Base-by-base conservation (phyloP, 1,140 invertebrate species). In the Conopomorpha cramerella region DNA sequence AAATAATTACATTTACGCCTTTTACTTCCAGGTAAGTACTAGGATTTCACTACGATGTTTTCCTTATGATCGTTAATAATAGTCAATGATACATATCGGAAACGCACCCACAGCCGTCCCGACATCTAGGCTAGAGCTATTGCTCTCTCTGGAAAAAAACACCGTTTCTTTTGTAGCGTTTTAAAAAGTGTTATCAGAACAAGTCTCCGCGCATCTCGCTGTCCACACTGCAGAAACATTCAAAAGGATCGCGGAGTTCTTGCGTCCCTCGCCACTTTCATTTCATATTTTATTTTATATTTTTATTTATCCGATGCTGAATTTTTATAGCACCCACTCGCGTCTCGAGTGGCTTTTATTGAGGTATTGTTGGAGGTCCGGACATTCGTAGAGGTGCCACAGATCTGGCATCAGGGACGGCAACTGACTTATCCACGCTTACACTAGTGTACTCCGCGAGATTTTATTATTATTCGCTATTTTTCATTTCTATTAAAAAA, bases 271-370 rank as follows among this genome's bases (percentile, higher is more conserved):
- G 57, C 62, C 62, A 68, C 64, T 68, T 68, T 67, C 67, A 63
- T 72, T 63, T 63, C 60, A 67, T 68, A 68, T 72, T 66, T 72
- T 65, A 65, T 67, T 67, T 64, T 64, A 66, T 68, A 68, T 65
- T 71, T 67, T 71, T 71, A 71, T 72, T 72, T 72, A 57, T 66
- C 53, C 54, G 42, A 53, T 62, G 47, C 46, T 48, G 48, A 67
- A 68, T 68, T 66, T 72, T 68, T 66, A 61, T 60, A 64, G 53
- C 56, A 40, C 43, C 43, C 55, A 23, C 4, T 23, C 10, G 43
- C 59, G 57, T 65, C 57, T 55, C 54, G 47, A 48, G 32, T 37
- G 34, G 40, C 36, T 64, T 66, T 60, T 60, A 60, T 62, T 54
- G 51, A 46, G n/a, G n/a, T n/a, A n/a, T n/a, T n/a, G n/a, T n/a